phyloP scores from a whole-genome alignment of 1,140 invertebrate species.

The Drosophila virilis region DNA sequence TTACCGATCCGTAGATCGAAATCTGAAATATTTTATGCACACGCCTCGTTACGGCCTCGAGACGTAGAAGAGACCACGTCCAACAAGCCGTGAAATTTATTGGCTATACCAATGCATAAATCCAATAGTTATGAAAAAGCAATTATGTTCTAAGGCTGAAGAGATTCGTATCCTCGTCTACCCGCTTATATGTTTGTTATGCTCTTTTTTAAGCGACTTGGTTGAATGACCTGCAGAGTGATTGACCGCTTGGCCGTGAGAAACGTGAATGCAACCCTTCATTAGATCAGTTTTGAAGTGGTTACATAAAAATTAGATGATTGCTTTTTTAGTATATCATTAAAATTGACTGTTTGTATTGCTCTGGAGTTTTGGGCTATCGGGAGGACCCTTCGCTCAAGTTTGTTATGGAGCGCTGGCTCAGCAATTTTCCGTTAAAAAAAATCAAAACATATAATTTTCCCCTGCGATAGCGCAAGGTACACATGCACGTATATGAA shows the following conservation, averaged over 20 bases:
- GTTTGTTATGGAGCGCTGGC: slow-evolving; percentile 18
- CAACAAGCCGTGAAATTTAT: slow-evolving; percentile 76
- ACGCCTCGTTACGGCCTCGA: slow-evolving; percentile 41
- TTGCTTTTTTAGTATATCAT: slow-evolving; percentile 65
- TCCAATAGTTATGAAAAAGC: slow-evolving; percentile 67
- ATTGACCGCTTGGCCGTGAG: slow-evolving; percentile 60
- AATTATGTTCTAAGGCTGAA: slow-evolving; percentile 47
- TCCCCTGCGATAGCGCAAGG: slow-evolving; percentile 15
- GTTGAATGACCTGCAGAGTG: slow-evolving; percentile 70
- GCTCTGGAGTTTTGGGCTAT: slow-evolving; percentile 19
- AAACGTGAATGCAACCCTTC: slow-evolving; percentile 58
- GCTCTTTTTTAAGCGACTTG: slow-evolving; percentile 10
- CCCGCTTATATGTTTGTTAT: neutral
- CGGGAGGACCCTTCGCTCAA: slow-evolving; percentile 3
- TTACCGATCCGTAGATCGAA: slow-evolving; percentile 57
- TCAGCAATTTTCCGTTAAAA: slow-evolving; percentile 75
- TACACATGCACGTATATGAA: slow-evolving; percentile 11
- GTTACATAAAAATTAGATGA: slow-evolving; percentile 74
- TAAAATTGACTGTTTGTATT: slow-evolving; percentile 71
- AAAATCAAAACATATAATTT: slow-evolving; percentile 82
- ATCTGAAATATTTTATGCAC: slow-evolving; percentile 72
- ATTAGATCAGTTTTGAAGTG: slow-evolving; percentile 60
- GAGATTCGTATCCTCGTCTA: slow-evolving; percentile 35
- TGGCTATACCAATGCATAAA: slow-evolving; percentile 63
- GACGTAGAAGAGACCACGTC: slow-evolving; percentile 34